Percentiles rank a stretch among this genome's conserved stretches.
phyloP scores from a whole-genome alignment of 2,113 vertebrate species.

The Pimephales promelas region DNA sequence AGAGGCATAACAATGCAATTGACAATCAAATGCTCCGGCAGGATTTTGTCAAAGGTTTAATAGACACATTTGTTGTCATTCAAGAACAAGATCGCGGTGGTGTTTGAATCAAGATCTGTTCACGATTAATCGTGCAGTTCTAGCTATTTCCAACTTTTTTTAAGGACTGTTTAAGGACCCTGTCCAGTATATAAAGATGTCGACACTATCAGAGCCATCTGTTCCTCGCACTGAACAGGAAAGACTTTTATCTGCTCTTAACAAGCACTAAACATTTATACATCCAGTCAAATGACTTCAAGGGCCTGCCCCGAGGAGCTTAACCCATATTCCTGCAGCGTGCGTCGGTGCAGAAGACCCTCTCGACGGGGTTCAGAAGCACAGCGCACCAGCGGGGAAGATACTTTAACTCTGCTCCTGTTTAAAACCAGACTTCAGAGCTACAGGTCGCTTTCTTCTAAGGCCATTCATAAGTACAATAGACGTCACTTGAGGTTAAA shows the following conservation, averaged over 20 bases:
- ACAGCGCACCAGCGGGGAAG: background rate
- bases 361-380: background rate
- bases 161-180: no score
- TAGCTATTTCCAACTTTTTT: no score
- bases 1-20: no score
- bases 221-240: slow-evolving; percentile 19
- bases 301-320: slow-evolving; percentile 11
- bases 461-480: slow-evolving; percentile 8
- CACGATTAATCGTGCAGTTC: no score
- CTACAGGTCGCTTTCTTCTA: background rate
- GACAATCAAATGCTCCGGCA: no score
- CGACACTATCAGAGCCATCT: background rate
- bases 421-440: slow-evolving; percentile 18
- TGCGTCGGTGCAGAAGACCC: background rate
- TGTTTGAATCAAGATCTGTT: no score
- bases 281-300: slow-evolving; percentile 13
- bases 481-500: slow-evolving; percentile 15
- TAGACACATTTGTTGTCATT: no score
- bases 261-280: slow-evolving; percentile 41
- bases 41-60: no score
- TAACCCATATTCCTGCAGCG: slow-evolving; percentile 1
- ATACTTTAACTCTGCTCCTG: background rate
- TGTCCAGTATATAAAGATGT: background rate
- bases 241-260: slow-evolving; percentile 28
- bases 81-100: no score